Conservation (phyloP, 2,888 invertebrate genomes). For the Drosophila affinis region DNA sequence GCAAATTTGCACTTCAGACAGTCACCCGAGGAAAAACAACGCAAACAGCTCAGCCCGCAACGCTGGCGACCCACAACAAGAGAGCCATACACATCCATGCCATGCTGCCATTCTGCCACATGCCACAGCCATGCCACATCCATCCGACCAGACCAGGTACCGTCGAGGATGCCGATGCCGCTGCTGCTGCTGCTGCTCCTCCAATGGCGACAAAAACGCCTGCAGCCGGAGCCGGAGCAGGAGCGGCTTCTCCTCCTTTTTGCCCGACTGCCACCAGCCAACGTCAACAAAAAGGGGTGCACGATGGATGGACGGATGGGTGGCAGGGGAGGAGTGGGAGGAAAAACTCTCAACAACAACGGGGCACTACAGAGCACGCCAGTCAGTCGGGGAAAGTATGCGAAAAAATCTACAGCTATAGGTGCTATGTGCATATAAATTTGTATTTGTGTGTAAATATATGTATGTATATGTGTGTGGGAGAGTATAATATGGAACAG, state of each 20-base stretch:
- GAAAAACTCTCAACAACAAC: constrained; percentile 38
- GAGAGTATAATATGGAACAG: constrained; percentile 64
- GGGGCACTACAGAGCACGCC: constrained; percentile 57
- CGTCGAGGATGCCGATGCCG: constrained; percentile 9
- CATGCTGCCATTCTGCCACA: constrained; percentile 28
- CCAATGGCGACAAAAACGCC: constrained; percentile 14
- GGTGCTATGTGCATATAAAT: too few species aligned
- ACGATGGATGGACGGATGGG: constrained; percentile 21
- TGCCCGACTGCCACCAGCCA: constrained; percentile 25
- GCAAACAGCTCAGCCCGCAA: constrained; percentile 50
- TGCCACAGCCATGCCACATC: constrained; percentile 21
- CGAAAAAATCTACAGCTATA: constrained; percentile 41
- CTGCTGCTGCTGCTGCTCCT: constrained; percentile 5
- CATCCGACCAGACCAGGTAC: constrained; percentile 34
- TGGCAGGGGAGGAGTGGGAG: constrained; percentile 21
- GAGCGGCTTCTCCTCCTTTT: constrained; percentile 6
- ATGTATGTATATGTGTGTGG: background rate
- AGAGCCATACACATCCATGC: constrained; percentile 18
- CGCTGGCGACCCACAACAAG: constrained; percentile 70
- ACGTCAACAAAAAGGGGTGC: constrained; percentile 65
- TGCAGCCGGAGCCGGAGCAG: constrained; percentile 9
- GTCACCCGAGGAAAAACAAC: constrained; percentile 65
- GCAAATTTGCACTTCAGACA: constrained; percentile 83
- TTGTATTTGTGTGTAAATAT: constrained; percentile 4
- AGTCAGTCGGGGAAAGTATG: constrained; percentile 70